Base-by-base conservation (phyloP, 2,888 invertebrate genomes). In the Heliconius ethilla region DNA sequence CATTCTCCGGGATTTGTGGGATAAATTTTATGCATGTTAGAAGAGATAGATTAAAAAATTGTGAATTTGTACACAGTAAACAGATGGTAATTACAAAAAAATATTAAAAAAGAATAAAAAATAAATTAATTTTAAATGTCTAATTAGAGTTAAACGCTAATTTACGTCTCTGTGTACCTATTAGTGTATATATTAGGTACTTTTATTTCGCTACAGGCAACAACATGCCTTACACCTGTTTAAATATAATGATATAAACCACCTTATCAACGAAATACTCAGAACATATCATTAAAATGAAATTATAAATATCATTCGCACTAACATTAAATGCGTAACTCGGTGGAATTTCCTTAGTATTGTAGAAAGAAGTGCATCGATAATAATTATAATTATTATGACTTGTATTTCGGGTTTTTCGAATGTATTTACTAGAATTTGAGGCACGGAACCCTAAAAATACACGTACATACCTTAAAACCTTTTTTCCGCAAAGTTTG, bases 141-240 rank as follows among this genome's bases (percentile, higher is more conserved):
- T 22, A 66, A 66, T 33, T 22, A 10, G 3, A 66, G 5, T n/a
- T 4, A 67, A 67, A 40, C 6, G n/a, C n/a, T 67, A 67, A 67
- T 2, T 11, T 67, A n/a, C 37, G 37, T 67, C 11, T n/a, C 33
- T 67, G n/a, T n/a, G 67, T 67, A 67, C 29, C 33, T 18, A 11
- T 22, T 37, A 65, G 29, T 67, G 37, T 37, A 11, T 37, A 66
- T 33, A n/a, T 37, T n/a, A 29, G 29, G 29, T 29, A 67, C 0
- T 15, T 67, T 40, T 6, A 69, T 69, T n/a, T 40, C 40, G 3
- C 40, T 15, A 37, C 13, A 40, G 15, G 15, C 15, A 1, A 27
- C n/a, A 40, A 33, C n/a, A 40, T 10, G 66, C 10, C n/a, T 66
- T 37, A 40, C 40, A 69, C 69, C 69, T 69, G 40, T 69, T 69